phyloP scores from a whole-genome alignment of 2,888 invertebrate species.

The Dicycla oo region DNA sequence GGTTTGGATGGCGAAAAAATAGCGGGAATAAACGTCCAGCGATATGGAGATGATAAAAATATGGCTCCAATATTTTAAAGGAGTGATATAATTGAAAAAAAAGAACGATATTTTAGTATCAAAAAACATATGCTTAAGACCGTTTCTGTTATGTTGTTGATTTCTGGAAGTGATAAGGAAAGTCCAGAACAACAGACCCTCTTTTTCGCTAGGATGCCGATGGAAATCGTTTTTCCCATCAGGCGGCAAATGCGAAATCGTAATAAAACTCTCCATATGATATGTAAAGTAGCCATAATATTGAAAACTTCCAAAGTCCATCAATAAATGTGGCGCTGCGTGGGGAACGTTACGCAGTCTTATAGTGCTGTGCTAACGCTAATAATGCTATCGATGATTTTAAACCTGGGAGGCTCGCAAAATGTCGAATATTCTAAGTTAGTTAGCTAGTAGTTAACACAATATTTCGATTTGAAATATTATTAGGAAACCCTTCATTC shows the following conservation, averaged over 20 bases:
- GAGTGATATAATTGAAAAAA: slow-evolving; percentile 32
- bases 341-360: slow-evolving; percentile 81
- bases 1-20: slow-evolving; percentile 77
- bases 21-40: slow-evolving; percentile 64
- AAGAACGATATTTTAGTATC: slow-evolving; percentile 10
- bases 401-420: neutral
- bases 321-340: slow-evolving; percentile 88
- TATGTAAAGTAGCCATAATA: slow-evolving; percentile 90
- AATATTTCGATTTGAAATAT: neutral
- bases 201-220: slow-evolving; percentile 66
- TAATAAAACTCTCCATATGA: slow-evolving; percentile 89
- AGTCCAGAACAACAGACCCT: slow-evolving; percentile 68
- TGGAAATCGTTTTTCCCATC: slow-evolving; percentile 84
- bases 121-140: slow-evolving; percentile 1
- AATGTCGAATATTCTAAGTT: neutral
- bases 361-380: slow-evolving; percentile 59
- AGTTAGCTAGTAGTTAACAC: neutral
- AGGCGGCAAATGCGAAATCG: slow-evolving; percentile 90
- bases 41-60: slow-evolving; percentile 64
- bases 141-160: slow-evolving; percentile 5
- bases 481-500: neutral
- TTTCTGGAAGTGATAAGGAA: slow-evolving; percentile 59
- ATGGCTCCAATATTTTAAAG: slow-evolving; percentile 58
- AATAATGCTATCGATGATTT: slow-evolving; percentile 5
- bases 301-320: slow-evolving; percentile 90